Base-by-base conservation (phyloP, 2,113 vertebrate genomes). In the Mormyrus iriodes region DNA sequence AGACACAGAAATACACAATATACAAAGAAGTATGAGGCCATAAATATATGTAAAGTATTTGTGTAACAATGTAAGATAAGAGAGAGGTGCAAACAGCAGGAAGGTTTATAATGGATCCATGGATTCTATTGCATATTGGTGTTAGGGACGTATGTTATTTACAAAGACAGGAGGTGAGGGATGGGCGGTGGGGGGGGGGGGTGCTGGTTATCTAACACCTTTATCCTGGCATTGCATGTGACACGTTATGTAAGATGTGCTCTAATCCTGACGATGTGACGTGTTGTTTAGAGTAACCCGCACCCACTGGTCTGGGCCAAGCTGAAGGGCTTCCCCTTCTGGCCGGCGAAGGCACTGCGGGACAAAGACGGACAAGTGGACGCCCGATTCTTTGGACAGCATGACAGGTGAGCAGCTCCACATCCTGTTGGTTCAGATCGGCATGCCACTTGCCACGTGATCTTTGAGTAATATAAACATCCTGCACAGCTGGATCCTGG, bases 301-400 rank as follows among this genome's bases (percentile, higher is more conserved):
- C 98, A 99, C 92, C 98, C 98, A 90, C 96, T 99, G 91, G 98
- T 99, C 86, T 99, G 98, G 98, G 98, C 98, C 91, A 99, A 99
- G 94, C 96, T 99, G 93, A 99, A 99, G 95, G 98, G 98, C 79
- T 99, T 99, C 95, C 98, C 98, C 48, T 99, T 99, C 95, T 99
- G 98, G 98, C 98, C 98, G 89, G 98, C 98, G 89, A 99, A 99
- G 97, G 98, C 98, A 90, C 95, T 99, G 93, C 95, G 98, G 91
- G 98, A 99, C 93, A 99, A 99, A 95, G 98, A 99, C 0, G 98
- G 98, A 91, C 98, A 99, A 93, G 98, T 99, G 0, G 98, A 99
- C 88, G 98, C 98, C 87, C 97, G 98, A 88, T 99, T 99, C 95
- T 99, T 99, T 93, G 98, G 98, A 92, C 98, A 99, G 92, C 98